These are phyloP conservation scores for Platyrinchus mystaceus DNA, from an alignment of 2,797 vertebrate genomes.

Conservation along the genomic window DNA sequence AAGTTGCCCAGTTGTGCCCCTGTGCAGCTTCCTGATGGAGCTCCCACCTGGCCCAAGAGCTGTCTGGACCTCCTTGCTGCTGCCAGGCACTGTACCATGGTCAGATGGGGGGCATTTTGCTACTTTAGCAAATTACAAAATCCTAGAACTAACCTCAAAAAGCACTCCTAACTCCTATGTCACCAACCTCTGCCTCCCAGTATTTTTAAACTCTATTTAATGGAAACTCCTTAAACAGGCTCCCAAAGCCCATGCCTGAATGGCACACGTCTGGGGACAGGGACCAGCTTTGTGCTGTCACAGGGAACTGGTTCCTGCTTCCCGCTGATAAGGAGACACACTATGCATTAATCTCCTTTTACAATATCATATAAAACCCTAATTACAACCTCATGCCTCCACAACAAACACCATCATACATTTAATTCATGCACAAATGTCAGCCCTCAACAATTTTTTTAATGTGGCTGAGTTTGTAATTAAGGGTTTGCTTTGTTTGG, in stretches of 20 bases:
- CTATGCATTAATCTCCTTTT: slow-evolving; percentile 13
- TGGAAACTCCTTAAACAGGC: background rate
- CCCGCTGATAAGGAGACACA: background rate
- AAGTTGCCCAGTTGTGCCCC: accelerated
- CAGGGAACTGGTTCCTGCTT: slow-evolving; percentile 34
- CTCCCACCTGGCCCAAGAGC: background rate
- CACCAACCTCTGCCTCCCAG: background rate
- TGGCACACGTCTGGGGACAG: accelerated
- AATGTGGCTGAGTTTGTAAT: background rate
- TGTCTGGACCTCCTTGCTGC: background rate
- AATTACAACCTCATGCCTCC: slow-evolving; percentile 45
- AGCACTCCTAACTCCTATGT: background rate
- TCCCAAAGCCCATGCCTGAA: background rate
- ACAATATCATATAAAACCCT: slow-evolving; percentile 13
- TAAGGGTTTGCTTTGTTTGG: background rate
- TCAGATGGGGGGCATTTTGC: background rate
- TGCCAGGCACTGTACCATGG: background rate
- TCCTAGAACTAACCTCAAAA: background rate
- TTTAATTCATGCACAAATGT: slow-evolving; percentile 10
- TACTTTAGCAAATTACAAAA: background rate
- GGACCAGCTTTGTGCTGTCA: background rate
- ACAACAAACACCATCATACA: background rate
- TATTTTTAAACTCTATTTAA: background rate
- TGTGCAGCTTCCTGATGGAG: background rate
- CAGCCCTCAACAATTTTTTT: background rate